A percentile compares a stretch with the other conserved stretches of the same genome.
phyloP scores from a whole-genome alignment of 2,888 invertebrate species.

The Glyphotaelius pellucidus region DNA sequence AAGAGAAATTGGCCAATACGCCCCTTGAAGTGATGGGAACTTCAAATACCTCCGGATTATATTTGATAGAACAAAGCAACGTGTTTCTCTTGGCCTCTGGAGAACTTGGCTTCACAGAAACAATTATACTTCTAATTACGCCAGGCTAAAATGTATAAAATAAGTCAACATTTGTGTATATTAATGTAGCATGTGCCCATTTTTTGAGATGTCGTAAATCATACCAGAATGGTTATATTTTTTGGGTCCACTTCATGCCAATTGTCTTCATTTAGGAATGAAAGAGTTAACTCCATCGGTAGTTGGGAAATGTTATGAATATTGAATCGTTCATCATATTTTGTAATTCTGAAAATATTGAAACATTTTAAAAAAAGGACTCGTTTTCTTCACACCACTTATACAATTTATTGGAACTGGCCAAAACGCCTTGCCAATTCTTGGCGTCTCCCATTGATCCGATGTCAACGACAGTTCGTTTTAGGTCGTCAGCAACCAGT shows the following conservation, averaged over 20 bases:
- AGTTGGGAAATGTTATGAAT: slow-evolving; percentile 40
- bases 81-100: slow-evolving; percentile 23
- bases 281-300: slow-evolving; percentile 27
- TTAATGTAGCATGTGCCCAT: neutral
- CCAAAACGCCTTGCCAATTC: too few species aligned
- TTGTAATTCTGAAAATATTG: neutral
- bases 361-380: neutral
- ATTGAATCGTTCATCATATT: slow-evolving; percentile 5
- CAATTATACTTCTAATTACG: slow-evolving; percentile 10
- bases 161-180: neutral
- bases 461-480: too few species aligned
- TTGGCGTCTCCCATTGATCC: too few species aligned
- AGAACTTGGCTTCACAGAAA: slow-evolving; percentile 33
- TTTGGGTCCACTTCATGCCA: slow-evolving; percentile 34
- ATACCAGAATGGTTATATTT: slow-evolving; percentile 21
- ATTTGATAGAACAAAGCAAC: slow-evolving; percentile 47
- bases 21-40: slow-evolving; percentile 37
- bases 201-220: neutral
- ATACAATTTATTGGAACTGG: neutral
- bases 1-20: slow-evolving; percentile 33
- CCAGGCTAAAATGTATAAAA: slow-evolving; percentile 12
- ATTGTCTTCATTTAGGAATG: slow-evolving; percentile 19
- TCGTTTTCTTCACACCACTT: neutral
- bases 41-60: slow-evolving; percentile 44
- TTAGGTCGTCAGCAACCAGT: too few species aligned